phyloP scores from a whole-genome alignment of 2,888 invertebrate species.

The Acleris emargana region DNA sequence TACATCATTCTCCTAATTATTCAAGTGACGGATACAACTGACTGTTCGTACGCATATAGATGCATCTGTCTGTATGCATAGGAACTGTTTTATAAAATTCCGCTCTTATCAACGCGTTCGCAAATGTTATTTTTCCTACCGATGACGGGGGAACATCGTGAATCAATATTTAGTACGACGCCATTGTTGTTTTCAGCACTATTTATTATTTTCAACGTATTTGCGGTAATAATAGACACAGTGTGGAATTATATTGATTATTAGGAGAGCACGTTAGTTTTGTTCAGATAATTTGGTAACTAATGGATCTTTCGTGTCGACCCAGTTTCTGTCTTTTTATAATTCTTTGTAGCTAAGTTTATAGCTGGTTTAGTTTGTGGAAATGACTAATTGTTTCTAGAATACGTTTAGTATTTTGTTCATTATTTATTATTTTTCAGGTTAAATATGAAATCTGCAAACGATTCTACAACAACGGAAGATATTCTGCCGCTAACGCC shows the following conservation, averaged over 20 bases:
- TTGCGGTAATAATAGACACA: constrained; percentile 8
- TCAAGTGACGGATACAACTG: neutral
- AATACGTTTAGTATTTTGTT: too few species aligned
- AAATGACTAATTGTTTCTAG: too few species aligned
- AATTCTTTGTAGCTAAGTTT: too few species aligned
- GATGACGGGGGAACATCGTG: constrained; percentile 6
- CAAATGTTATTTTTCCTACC: constrained; percentile 12
- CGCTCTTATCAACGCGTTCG: constrained; percentile 26
- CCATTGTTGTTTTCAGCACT: constrained; percentile 10
- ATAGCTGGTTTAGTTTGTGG: too few species aligned
- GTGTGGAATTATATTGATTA: neutral
- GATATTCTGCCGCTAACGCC: too few species aligned
- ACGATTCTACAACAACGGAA: too few species aligned
- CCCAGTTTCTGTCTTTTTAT: too few species aligned
- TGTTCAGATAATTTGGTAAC: neutral
- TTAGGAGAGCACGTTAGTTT: neutral
- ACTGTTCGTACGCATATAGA: constrained; percentile 18
- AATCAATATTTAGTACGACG: constrained; percentile 25
- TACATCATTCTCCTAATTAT: too few species aligned
- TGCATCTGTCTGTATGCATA: constrained; percentile 3
- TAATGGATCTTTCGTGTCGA: neutral
- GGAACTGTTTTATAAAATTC: constrained; percentile 30
- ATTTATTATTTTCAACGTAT: constrained; percentile 7
- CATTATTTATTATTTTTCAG: too few species aligned
- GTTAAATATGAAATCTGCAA: too few species aligned